Evolutionary conservation across 2,888 invertebrate genomes (phyloP), one percentile per base, ranked within the genome.

Genomic region (Bibio marci): DNA sequence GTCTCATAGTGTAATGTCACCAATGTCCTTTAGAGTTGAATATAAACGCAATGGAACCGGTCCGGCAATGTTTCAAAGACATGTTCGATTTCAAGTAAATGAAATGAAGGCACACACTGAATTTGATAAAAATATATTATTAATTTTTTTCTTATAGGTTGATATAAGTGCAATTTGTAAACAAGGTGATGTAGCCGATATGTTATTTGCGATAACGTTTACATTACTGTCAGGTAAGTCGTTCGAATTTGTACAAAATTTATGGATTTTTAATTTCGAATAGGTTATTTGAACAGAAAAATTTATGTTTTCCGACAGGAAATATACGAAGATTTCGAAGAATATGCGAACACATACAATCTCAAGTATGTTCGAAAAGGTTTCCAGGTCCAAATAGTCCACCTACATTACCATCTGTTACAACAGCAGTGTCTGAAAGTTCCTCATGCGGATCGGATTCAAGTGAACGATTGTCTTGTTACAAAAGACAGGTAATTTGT

Each of bases 21-120:
- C 97, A 36, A 92, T 92, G 73, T 92, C 94, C 28, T 98, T 98
- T 66, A 76, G 91, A 39, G 95, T 97, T 42, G 97, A 98, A 59
- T 98, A 97, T 66, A 90, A 92, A 57, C 69, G 97, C 36, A 91
- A 86, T 15, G 83, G 86, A 33, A 86, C 91, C 47, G 91, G 90
- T 39, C 87, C 91, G 17, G 88, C 88, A 44, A 90, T 95, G 86
- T 94, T 95, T 59, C 91, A 94, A 54, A 67, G 95, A 48, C 94
- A 94, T 63, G 92, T 95, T 19, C 70, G 92, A 46, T 92, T 95
- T 66, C 94, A 95, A 71, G 73, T 70, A 44, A 36, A 38, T 43
- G 37, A 61, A 60, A 40, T 60, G 63, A 50, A 61, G n/a, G n/a
- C n/a, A n/a, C n/a, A n/a, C n/a, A n/a, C n/a, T n/a, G n/a, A n/a